Evolutionary conservation across 1,140 invertebrate genomes (phyloP), one percentile per base, ranked within the genome.

Genomic region (Whitmania pigra): DNA sequence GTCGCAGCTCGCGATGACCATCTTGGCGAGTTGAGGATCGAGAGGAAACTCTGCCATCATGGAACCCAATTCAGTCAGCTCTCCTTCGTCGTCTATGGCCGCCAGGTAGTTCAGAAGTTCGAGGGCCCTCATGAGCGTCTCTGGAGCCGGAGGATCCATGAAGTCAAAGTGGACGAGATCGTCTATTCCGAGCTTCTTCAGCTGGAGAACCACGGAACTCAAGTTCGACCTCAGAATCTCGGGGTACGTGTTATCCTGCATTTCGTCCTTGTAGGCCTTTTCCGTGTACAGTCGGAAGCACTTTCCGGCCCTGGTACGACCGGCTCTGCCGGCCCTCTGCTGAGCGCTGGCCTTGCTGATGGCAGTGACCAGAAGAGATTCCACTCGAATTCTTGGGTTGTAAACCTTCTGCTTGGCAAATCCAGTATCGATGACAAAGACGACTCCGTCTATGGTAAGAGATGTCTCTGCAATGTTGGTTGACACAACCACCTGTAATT

Each of bases 401-500:
- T 97, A 97, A 0, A 97, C 90, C 84, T 97, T 99, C 82, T 99
- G 97, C 82, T 99, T 99, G 0, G 95, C 93, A 86, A 99, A 99
- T 20, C 97, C 97, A n/a, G 97, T 95, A 85, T 99, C 97, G 79
- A 99, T 99, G 0, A 99, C 97, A 84, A 97, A 99, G 9, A 99
- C 96, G n/a, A 99, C 94, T 73, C 97, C 97, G 80, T 99, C 97
- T 78, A 99, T 99, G 0, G 97, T 99, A 6, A 99, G 84, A 0
- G 95, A 99, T 0, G 97, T 99, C 85, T 99, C 97, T 0, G 97
- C 97, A 77, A 99, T 99, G 80, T 99, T 99, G 0, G 97, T 99
- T 0, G 95, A 97, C 0, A 99, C 93, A 0, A 99, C 95, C 27
- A 95, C 80, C 43, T 49, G 43, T 49, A 49, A 49, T 49, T 49